Conservation (phyloP, 2,113 vertebrate genomes). For the Scomber scombrus region DNA sequence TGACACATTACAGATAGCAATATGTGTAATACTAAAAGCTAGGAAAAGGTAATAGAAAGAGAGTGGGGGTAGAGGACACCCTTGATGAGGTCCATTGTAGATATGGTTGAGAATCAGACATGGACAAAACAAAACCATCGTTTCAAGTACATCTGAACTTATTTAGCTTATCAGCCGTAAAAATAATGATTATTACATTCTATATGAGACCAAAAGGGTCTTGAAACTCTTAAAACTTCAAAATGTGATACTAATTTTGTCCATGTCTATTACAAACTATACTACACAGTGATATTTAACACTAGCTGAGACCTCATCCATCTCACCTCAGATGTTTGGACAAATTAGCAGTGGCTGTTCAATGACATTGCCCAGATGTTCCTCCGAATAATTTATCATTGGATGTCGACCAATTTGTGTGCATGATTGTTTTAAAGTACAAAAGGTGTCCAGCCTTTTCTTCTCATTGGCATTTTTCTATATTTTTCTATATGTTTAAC, state of each 20-base stretch:
- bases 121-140: neutral
- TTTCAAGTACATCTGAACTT: neutral
- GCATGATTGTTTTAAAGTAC: neutral
- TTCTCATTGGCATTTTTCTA: neutral
- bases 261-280: neutral
- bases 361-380: neutral
- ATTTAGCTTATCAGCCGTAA: neutral
- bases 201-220: conserved; percentile 2
- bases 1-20: conserved; percentile 40
- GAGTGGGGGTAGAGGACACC: neutral
- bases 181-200: neutral
- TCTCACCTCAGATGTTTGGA: conserved; percentile 5
- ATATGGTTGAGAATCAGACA: neutral
- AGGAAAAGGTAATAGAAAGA: conserved; percentile 20
- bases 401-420: conserved; percentile 4
- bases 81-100: neutral
- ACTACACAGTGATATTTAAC: neutral
- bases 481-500: neutral
- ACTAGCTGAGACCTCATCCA: neutral
- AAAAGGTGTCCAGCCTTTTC: neutral
- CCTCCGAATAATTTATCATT: neutral
- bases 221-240: neutral
- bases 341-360: neutral
- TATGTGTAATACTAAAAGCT: conserved; percentile 26
- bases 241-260: neutral